Evolutionary conservation across 1,140 invertebrate species (phyloP), one percentile per base, ranked within the genome.

Genomic region (Meloidogyne hapla): DNA sequence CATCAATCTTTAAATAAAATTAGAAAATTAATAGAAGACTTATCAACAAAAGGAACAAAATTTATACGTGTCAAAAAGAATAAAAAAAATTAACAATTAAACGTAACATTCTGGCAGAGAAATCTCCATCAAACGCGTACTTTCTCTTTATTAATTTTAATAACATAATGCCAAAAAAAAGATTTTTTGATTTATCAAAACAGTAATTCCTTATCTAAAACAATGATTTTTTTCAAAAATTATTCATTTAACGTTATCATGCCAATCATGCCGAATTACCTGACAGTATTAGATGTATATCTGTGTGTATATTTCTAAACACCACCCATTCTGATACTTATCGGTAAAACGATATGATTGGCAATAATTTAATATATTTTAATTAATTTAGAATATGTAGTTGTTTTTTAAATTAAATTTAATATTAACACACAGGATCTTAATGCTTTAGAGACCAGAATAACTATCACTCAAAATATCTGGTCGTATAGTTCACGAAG

Each of bases 251-350:
- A 33, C 8, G 4, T 33, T 6, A 33, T 45, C 13, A 4, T 21
- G 12, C 64, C 9, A 38, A 28, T 61, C 71, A 33, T 64, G 40
- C 71, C 71, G 71, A 40, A 73, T 73, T 73, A 73, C 71, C 71
- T 73, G 71, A 73, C 71, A 73, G 71, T 73, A 73, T 73, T 73
- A 73, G 71, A 73, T 5, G 6, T 56, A 56, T 56, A 21, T 56
- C n/a, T n/a, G n/a, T n/a, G 18, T 18, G 45, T 48, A 15, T 48
- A 63, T 72, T 21, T 72, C 5, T 48, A 25, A 21, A 40, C 33
- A 21, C 64, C 2, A 26, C 21, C 23, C n/a, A 61, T 45, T 73
- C 71, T 63, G 45, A 73, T 73, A 73, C 71, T 61, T 28, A 25
- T 64, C 61, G 71, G 71, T 73, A 73, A 73, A 33, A 73, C 71